Percentiles rank a stretch among this genome's conserved stretches.
These are phyloP conservation scores for Gouania willdenowi DNA, from an alignment of 2,797 vertebrate genomes.

Conservation along the genomic window DNA sequence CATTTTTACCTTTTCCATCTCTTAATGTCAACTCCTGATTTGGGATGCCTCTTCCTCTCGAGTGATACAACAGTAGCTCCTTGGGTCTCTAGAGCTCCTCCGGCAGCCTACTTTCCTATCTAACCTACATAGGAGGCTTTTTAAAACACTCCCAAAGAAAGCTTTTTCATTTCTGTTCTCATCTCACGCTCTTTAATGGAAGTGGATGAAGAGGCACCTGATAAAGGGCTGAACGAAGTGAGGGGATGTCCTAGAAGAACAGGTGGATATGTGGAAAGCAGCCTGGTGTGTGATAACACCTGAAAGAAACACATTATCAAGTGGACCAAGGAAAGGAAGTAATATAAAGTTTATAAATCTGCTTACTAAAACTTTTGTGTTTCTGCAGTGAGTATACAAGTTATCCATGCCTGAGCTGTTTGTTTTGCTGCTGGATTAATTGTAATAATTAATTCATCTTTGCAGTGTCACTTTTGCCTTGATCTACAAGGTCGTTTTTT, in stretches of 20 bases:
- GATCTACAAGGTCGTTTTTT: too few species aligned
- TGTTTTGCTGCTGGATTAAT: too few species aligned
- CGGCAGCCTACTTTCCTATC: slow-evolving; percentile 75
- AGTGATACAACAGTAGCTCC: slow-evolving; percentile 65
- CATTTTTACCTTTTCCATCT: slow-evolving; percentile 15
- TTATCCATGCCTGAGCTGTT: too few species aligned
- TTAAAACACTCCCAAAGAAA: slow-evolving; percentile 75
- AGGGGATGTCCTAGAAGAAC: slow-evolving; percentile 22
- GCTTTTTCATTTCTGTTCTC: slow-evolving; percentile 65
- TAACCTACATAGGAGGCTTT: slow-evolving; percentile 79
- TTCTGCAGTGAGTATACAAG: too few species aligned
- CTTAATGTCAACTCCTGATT: slow-evolving; percentile 57
- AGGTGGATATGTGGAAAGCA: slow-evolving; percentile 9
- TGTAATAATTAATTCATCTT: too few species aligned
- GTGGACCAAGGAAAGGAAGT: too few species aligned
- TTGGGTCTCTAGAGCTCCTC: slow-evolving; percentile 66
- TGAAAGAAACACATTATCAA: too few species aligned
- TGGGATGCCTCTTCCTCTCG: slow-evolving; percentile 66
- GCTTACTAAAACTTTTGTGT: too few species aligned
- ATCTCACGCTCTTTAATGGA: slow-evolving; percentile 48
- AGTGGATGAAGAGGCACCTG: slow-evolving; percentile 36
- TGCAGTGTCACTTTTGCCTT: too few species aligned
- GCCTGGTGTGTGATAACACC: too few species aligned
- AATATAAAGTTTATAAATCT: too few species aligned
- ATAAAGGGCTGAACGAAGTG: slow-evolving; percentile 34